A percentile compares a stretch with the other conserved stretches of the same genome.
Conservation (phyloP, 2,113 vertebrate genomes). For the Clarias batrachus region DNA sequence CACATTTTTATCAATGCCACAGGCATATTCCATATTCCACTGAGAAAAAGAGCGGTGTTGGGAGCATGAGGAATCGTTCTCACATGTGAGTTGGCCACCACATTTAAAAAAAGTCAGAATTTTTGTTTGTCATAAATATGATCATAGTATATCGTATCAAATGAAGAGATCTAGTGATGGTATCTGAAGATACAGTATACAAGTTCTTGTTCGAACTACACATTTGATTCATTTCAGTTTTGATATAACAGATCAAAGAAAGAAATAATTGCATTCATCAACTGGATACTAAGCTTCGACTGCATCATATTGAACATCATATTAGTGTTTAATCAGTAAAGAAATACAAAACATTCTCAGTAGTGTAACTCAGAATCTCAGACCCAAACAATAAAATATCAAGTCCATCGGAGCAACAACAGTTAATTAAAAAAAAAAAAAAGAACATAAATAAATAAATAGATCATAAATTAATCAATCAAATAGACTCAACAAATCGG, state of each 20-base stretch:
- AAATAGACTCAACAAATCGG: conserved; percentile 64
- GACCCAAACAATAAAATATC: conserved; percentile 29
- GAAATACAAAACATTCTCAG: conserved; percentile 22
- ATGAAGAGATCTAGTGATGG: background rate
- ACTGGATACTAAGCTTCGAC: background rate
- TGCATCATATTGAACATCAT: background rate
- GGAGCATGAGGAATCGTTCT: too few relatives aligned
- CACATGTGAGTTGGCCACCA: too few relatives aligned
- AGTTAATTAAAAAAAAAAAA: conserved; percentile 56
- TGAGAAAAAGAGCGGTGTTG: too few relatives aligned
- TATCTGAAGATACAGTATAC: too few relatives aligned
- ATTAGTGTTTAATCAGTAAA: background rate
- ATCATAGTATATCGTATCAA: background rate
- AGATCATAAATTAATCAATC: conserved; percentile 68
- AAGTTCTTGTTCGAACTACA: background rate
- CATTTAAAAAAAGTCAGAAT: too few relatives aligned
- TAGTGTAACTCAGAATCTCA: conserved; percentile 26
- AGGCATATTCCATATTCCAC: too few relatives aligned
- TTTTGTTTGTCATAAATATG: background rate
- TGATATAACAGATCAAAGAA: background rate
- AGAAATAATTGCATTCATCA: background rate
- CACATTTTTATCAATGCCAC: too few relatives aligned
- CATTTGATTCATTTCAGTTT: background rate
- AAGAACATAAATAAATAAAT: conserved; percentile 68
- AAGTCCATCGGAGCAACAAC: conserved; percentile 40